phyloP scores from a whole-genome alignment of 2,888 invertebrate species.

The Pseudococcus viburni region DNA sequence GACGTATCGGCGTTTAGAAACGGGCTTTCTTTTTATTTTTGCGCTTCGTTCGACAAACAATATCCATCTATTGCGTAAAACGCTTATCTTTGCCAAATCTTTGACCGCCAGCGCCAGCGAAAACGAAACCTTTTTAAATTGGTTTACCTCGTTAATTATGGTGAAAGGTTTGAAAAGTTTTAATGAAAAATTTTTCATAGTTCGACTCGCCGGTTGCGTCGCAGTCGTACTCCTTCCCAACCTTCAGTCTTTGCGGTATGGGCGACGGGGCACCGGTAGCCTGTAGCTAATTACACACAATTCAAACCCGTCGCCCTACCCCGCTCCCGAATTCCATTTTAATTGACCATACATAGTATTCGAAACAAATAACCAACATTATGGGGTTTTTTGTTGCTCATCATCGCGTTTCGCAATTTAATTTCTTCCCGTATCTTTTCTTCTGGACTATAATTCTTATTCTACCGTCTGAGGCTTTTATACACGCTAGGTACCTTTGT shows the following conservation, averaged over 20 bases:
- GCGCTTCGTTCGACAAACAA: constrained; percentile 61
- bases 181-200: constrained; percentile 44
- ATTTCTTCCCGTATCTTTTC: not conserved
- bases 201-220: not conserved
- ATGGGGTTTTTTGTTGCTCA: not conserved
- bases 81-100: constrained; percentile 64
- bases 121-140: constrained; percentile 45
- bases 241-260: too few species aligned
- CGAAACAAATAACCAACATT: not conserved
- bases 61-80: constrained; percentile 59
- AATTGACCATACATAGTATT: not conserved
- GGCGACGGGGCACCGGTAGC: not conserved
- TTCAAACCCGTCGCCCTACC: not conserved
- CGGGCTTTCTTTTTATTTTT: constrained; percentile 56
- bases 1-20: constrained; percentile 61
- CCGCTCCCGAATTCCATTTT: not conserved
- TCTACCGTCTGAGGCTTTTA: too few species aligned
- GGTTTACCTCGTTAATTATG: constrained; percentile 44
- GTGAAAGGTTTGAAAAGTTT: constrained; percentile 55
- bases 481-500: too few species aligned
- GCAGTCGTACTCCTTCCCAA: not conserved
- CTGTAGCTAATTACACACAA: not conserved
- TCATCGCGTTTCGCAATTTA: constrained; percentile 31
- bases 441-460: too few species aligned
- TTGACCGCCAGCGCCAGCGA: constrained; percentile 23